Evolutionary conservation across 2,888 invertebrate genomes (phyloP).

Genomic region (Rhagonycha lutea): DNA sequence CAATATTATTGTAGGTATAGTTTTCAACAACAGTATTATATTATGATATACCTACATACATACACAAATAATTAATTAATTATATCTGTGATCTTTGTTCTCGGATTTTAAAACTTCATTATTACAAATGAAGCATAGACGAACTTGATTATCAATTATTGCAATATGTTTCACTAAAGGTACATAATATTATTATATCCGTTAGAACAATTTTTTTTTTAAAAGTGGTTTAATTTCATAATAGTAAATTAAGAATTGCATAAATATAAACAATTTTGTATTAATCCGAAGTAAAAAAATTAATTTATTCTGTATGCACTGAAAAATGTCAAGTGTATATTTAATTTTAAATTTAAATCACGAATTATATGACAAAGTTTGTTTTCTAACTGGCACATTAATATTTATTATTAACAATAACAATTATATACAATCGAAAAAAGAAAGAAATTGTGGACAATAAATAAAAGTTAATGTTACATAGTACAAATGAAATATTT

Average conservation of each 20-base stretch:
- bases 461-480: not conserved
- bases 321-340: not conserved
- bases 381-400: not conserved
- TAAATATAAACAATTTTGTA: too few relatives aligned
- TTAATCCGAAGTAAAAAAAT: not conserved
- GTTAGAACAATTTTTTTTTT: not conserved
- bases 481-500: not conserved
- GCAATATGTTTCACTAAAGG: not conserved
- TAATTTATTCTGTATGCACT: not conserved
- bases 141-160: not conserved
- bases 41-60: not conserved
- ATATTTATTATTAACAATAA: not conserved
- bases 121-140: too few relatives aligned
- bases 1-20: not conserved
- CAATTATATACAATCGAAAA: not conserved
- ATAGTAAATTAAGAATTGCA: not conserved
- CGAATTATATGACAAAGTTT: not conserved
- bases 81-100: not conserved
- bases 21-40: not conserved
- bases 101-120: not conserved
- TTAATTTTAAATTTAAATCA: not conserved
- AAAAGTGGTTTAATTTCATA: not conserved
- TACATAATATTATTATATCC: too few relatives aligned
- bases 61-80: not conserved
- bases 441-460: not conserved